Evolutionary conservation across 2,113 vertebrate species (phyloP), one percentile per base, ranked within the genome.

Genomic region (Physeter macrocephalus): DNA sequence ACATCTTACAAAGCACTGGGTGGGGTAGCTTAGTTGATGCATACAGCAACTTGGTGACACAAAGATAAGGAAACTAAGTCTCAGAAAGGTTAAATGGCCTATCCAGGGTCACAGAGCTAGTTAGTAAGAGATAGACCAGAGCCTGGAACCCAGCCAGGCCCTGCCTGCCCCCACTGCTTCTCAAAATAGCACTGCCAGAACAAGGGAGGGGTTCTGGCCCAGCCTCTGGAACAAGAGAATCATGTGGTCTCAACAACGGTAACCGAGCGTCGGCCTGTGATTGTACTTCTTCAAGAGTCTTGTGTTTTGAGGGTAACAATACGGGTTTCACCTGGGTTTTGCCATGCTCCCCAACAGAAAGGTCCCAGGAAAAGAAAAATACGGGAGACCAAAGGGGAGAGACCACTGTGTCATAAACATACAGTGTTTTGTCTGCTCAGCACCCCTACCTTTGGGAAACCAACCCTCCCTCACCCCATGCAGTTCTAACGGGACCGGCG

Each of bases 61-160:
- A 41, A 75, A 36, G 34, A 87, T 72, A 89, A 92, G 82, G 43
- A 87, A 94, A 72, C 41, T 3, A 81, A 71, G 82, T 46, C 78
- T 95, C 31, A 25, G 66, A 81, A 95, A 97, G 87, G 93, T 66
- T 43, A 95, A 92, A 83, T 21, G 74, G 59, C 34, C 74, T 54
- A 64, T 29, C 49, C 25, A 15, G 84, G 81, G 86, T 90, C 85
- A 49, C 54, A 8, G 46, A 85, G 49, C 78, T 77, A 88, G 82
- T 77, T 71, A 72, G 31, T 62, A 91, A 92, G 49, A 90, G 66
- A 91, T 18, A 39, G 90, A 74, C n/a, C 71, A 86, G 84, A 80
- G 23, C 61, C 77, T 92, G 85, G 43, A 93, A 49, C 18, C 39
- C 59, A 87, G 91, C 83, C 92, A 88, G 83, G 88, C 39, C 25